Evolutionary conservation across 2,888 invertebrate species (phyloP), one percentile per base, ranked within the genome.

Genomic region (Tuta absoluta): DNA sequence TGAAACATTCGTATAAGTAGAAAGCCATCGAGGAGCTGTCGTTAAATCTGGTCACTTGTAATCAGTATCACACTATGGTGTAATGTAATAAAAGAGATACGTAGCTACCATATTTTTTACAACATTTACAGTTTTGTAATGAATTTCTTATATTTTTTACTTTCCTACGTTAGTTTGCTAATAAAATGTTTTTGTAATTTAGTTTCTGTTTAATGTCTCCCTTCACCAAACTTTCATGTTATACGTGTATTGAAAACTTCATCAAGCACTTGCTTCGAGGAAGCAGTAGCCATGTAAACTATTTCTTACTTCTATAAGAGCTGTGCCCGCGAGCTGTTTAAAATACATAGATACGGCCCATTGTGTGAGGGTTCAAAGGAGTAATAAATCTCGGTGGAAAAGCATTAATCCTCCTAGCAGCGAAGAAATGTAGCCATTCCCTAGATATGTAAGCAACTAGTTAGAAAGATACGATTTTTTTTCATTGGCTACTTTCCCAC

Each of bases 111-210:
- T 86, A 85, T 82, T 87, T 82, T 84, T 83, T 87, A 87, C 84
- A 85, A 82, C 77, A 81, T 86, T 88, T 88, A 86, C 90, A 89
- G 80, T 90, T 89, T 89, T 89, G 79, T 90, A 89, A 85, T 84
- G 81, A 86, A 79, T 86, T 89, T 90, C 87, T 86, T 91, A 90
- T 88, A 87, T 91, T 91, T 91, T 82, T 86, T 90, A 91, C 89
- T 91, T 91, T 91, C 91, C 89, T 90, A 91, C 88, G 86, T 87
- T 89, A 91, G 88, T 89, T 90, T 89, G 87, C 89, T 91, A 91
- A 91, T 91, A 90, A 91, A 91, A 90, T 87, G 89, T 90, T 91
- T 90, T 90, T 84, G 84, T 84, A 85, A 87, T 87, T 77, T 69
- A 68, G 65, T 66, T 65, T 59, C 64, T 57, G 65, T 61, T 75